Evolutionary conservation across 2,888 invertebrate genomes (phyloP).

Genomic region (Caenorhabditis afra): DNA sequence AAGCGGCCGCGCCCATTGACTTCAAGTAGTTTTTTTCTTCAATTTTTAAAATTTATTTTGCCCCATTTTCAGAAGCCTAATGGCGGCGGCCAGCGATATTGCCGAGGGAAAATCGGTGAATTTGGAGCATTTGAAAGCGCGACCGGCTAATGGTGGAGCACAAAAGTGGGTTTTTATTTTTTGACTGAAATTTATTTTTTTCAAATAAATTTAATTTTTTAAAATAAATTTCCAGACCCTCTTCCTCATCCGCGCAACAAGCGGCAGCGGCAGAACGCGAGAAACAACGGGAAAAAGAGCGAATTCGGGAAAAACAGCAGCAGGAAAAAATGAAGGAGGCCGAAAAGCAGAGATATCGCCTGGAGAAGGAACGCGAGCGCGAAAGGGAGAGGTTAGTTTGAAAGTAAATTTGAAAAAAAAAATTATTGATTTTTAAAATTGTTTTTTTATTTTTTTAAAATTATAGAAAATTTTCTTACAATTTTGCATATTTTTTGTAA

Average conservation of each 20-base stretch:
- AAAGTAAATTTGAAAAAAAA: too few relatives aligned
- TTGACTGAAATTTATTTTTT: too few relatives aligned
- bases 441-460: background rate
- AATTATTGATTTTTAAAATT: background rate
- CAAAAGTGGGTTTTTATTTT: constrained; percentile 26
- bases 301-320: constrained; percentile 36
- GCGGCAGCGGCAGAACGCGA: constrained; percentile 25
- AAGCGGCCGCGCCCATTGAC: constrained; percentile 62
- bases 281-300: constrained; percentile 35
- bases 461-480: background rate
- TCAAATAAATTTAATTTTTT: too few relatives aligned
- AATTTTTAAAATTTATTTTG: background rate
- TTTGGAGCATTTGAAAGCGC: constrained; percentile 36
- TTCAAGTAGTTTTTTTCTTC: constrained; percentile 45
- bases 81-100: constrained; percentile 55
- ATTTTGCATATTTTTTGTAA: background rate
- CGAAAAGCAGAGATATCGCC: constrained; percentile 29
- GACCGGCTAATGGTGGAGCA: constrained; percentile 4
- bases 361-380: constrained; percentile 35
- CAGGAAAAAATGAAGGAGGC: constrained; percentile 6
- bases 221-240: constrained; percentile 10
- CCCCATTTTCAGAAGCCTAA: constrained; percentile 46
- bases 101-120: constrained; percentile 45
- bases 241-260: constrained; percentile 14
- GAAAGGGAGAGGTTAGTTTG: background rate